Percentiles rank a stretch among this genome's conserved stretches.
phyloP scores from a whole-genome alignment of 2,113 vertebrate species.

The Erinaceus europaeus region DNA sequence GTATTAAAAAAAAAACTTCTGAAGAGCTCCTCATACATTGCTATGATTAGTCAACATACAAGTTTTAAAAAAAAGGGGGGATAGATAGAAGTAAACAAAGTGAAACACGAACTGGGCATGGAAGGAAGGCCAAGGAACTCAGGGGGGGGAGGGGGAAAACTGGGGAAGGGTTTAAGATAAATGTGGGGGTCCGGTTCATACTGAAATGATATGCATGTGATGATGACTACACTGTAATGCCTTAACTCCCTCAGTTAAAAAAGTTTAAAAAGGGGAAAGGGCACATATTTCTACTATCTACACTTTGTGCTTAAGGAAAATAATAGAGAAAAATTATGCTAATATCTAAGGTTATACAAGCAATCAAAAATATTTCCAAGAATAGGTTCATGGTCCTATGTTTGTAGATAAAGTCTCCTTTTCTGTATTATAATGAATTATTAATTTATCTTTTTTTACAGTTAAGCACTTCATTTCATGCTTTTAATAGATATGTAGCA shows the following conservation, averaged over 20 bases:
- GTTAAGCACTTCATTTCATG: slow-evolving; percentile 34
- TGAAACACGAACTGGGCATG: too few species aligned
- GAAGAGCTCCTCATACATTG: not conserved
- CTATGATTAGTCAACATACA: not conserved
- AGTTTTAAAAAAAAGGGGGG: not conserved
- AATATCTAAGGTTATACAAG: not conserved
- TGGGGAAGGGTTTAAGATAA: too few species aligned
- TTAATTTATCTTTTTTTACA: slow-evolving; percentile 54
- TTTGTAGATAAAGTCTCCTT: not conserved
- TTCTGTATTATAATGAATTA: not conserved
- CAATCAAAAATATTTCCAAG: not conserved
- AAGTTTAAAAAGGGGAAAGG: too few species aligned
- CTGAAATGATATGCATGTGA: too few species aligned
- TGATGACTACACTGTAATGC: too few species aligned
- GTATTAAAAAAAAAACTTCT: not conserved
- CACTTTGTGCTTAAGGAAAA: not conserved
- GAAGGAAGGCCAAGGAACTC: too few species aligned
- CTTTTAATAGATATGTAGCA: slow-evolving; percentile 38
- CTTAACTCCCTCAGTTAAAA: too few species aligned
- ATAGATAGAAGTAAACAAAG: too few species aligned
- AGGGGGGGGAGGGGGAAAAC: too few species aligned
- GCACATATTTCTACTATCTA: not conserved
- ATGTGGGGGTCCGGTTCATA: too few species aligned
- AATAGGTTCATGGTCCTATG: not conserved
- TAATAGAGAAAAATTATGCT: not conserved